Percentiles rank a stretch among this genome's conserved stretches.
Evolutionary conservation across 2,888 invertebrate genomes (phyloP).

Genomic region (Branchipolynoe longqiensis): DNA sequence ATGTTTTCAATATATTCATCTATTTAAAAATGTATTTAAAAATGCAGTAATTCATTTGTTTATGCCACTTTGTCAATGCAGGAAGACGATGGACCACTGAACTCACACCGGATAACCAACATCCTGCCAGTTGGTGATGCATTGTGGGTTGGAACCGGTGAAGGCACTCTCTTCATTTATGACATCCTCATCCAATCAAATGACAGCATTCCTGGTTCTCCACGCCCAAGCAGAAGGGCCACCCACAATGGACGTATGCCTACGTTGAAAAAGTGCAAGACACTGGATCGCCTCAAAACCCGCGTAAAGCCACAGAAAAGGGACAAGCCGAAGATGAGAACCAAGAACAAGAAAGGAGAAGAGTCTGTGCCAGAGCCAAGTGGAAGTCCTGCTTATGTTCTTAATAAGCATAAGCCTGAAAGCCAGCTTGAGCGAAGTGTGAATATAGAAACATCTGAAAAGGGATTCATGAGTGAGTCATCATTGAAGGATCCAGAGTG

Average conservation of each 20-base stretch:
- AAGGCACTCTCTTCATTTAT: slow-evolving; percentile 77
- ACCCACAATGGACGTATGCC: not conserved
- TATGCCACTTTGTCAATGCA: too few relatives aligned
- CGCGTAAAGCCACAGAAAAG: not conserved
- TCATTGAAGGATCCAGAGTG: too few relatives aligned
- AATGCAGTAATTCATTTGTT: too few relatives aligned
- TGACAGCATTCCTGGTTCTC: not conserved
- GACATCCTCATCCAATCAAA: slow-evolving; percentile 55
- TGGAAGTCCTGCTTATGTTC: not conserved
- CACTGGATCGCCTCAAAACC: slow-evolving; percentile 3
- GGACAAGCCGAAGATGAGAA: not conserved
- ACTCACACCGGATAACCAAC: slow-evolving; percentile 81
- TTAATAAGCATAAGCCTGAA: too few relatives aligned
- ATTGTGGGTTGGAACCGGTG: slow-evolving; percentile 83
- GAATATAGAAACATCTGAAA: too few relatives aligned
- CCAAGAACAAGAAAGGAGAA: not conserved
- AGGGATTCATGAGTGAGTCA: too few relatives aligned
- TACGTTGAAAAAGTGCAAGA: not conserved
- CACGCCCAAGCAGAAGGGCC: not conserved
- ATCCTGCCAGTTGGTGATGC: slow-evolving; percentile 80
- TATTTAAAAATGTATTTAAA: not conserved
- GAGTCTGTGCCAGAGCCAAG: not conserved
- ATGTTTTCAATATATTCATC: too few relatives aligned
- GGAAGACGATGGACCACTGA: slow-evolving; percentile 81
- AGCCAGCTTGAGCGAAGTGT: too few relatives aligned